Evolutionary conservation across 2,113 vertebrate species (phyloP).

Genomic region (Pelodiscus sinensis): DNA sequence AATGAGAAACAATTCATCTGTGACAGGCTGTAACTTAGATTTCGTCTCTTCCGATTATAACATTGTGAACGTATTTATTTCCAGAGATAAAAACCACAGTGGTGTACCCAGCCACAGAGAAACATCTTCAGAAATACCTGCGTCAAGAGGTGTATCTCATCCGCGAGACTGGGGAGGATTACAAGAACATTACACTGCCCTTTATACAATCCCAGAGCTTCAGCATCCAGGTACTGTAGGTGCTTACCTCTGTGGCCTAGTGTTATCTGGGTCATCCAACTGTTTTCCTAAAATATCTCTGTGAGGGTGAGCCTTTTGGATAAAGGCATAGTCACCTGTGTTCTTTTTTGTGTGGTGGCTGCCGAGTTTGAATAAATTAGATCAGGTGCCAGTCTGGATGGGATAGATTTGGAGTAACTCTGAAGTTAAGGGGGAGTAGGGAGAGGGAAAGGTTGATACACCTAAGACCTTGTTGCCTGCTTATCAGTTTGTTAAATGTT

Average conservation of each 20-base stretch:
- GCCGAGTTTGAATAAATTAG: background rate
- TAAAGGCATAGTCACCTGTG: background rate
- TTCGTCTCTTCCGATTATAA: background rate
- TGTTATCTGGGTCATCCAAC: too few relatives aligned
- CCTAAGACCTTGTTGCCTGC: background rate
- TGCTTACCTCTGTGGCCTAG: background rate
- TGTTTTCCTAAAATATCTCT: background rate
- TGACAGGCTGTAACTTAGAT: accelerated
- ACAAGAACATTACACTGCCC: constrained; percentile 86
- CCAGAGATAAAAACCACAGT: constrained; percentile 93
- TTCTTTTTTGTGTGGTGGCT: background rate
- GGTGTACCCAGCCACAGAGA: constrained; percentile 92
- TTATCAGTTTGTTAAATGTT: background rate
- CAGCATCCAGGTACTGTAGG: constrained; percentile 86
- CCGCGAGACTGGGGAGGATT: constrained; percentile 86
- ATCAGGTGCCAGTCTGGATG: background rate
- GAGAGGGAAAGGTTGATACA: background rate
- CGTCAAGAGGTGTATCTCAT: constrained; percentile 86
- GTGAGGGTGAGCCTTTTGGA: background rate
- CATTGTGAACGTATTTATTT: background rate
- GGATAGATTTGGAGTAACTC: background rate
- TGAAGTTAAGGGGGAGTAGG: background rate
- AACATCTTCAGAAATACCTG: constrained; percentile 92
- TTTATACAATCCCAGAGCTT: constrained; percentile 89
- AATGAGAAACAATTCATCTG: background rate